Evolutionary conservation across 2,797 vertebrate genomes (phyloP).

Genomic region (Onychomys arenicola): DNA sequence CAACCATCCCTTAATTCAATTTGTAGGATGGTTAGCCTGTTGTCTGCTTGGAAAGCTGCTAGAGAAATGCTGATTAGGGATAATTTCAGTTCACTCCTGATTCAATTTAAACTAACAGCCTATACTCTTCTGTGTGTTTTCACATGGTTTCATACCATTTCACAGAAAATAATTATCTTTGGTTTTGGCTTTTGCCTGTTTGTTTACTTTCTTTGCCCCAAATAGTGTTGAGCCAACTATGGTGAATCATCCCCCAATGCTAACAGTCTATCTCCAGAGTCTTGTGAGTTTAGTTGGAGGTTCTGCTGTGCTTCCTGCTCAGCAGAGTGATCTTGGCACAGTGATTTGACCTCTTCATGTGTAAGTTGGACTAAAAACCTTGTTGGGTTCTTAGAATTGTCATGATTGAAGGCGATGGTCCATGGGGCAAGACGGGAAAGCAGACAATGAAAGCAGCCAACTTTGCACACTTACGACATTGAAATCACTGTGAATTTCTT

Average conservation of each 20-base stretch:
- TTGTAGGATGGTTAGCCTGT: neutral
- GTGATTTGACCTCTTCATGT: neutral
- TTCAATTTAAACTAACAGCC: slow-evolving; percentile 9
- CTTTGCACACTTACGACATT: neutral
- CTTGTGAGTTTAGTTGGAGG: neutral
- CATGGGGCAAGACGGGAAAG: neutral
- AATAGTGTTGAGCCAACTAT: neutral
- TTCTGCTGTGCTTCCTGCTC: neutral
- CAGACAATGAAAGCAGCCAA: neutral
- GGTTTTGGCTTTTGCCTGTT: slow-evolving; percentile 52
- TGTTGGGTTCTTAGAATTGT: neutral
- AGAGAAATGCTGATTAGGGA: slow-evolving; percentile 32
- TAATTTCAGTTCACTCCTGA: slow-evolving; percentile 21
- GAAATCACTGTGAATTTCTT: neutral
- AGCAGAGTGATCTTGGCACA: neutral
- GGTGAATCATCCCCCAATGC: neutral
- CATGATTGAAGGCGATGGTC: neutral
- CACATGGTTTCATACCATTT: slow-evolving; percentile 30
- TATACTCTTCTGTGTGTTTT: neutral
- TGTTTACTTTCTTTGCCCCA: neutral
- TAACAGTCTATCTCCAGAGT: neutral
- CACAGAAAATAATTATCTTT: slow-evolving; percentile 41
- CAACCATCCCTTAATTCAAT: slow-evolving; percentile 45
- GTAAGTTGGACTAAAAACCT: neutral
- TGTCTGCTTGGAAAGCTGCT: neutral